Evolutionary conservation across 2,888 invertebrate species (phyloP), one percentile per base, ranked within the genome.

Genomic region (Micropterix aruncella): DNA sequence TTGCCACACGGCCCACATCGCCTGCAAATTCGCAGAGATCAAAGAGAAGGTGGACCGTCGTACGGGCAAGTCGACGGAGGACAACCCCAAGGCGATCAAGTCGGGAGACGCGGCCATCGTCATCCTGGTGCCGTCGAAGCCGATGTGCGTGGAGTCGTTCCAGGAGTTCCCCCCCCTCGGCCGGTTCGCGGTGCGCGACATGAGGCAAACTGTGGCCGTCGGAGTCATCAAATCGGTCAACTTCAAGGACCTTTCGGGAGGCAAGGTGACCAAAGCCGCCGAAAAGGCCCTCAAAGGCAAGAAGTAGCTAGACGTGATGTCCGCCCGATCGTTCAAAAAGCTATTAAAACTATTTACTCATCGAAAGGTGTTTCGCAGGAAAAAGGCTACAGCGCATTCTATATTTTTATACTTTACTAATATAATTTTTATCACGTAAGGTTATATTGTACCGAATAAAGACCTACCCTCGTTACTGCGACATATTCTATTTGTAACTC

Each of bases 1-100:
- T 83, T 99, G 99, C 70, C 97, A 99, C 85, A 99, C 99, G 49
- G 96, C 97, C 60, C 99, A 99, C 75, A 99, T 99, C 73, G 97
- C 97, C 60, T 99, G 99, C 81, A 99, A 97, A 73, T 99, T 99
- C 75, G 82, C 87, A 45, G 95, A 97, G 73, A 92, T 99, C 68
- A 90, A 92, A 74, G 93, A 97, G 69, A 97, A 99, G 73, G 90
- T 91, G 55, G 97, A 97, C 73, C 90, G 97, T 75, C 96, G 99
- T 89, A 88, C 95, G 53, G 97, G 97, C 63, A 92, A 92, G 70
- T 86, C 89, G 53, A 87, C 88, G 54, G 90, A 91, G 68, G 85
- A 86, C 53, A 83, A 87, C 63, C 96, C 96, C 51, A 94, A 95
- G 70, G 82, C 86, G 53, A 91, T 99, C 72, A 95, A 96, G 70